Evolutionary conservation across 2,113 vertebrate genomes (phyloP).

Genomic region (Cebus imitator): DNA sequence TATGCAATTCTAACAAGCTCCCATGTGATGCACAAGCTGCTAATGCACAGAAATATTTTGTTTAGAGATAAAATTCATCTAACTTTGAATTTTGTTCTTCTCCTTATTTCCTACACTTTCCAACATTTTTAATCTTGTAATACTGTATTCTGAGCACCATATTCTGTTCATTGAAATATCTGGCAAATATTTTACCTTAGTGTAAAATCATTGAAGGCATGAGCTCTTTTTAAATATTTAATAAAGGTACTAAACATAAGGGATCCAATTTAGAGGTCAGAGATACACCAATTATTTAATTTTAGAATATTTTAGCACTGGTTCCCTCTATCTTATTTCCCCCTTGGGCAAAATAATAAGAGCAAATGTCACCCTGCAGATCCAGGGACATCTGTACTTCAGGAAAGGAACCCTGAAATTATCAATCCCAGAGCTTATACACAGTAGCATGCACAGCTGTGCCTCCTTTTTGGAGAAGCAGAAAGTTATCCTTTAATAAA

Average conservation of each 20-base stretch:
- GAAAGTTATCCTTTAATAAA: not conserved
- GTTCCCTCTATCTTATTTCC: not conserved
- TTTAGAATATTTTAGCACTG: not conserved
- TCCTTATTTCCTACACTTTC: not conserved
- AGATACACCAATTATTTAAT: not conserved
- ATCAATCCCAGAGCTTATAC: not conserved
- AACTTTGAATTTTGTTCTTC: not conserved
- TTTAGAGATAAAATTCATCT: not conserved
- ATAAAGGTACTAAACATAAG: not conserved
- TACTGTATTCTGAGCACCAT: not conserved
- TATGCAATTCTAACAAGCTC: not conserved
- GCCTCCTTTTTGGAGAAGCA: not conserved
- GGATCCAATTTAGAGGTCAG: not conserved
- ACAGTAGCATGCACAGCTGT: not conserved
- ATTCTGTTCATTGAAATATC: not conserved
- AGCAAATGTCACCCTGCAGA: not conserved
- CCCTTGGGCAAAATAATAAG: not conserved
- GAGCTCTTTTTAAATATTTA: not conserved
- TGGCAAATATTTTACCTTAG: not conserved
- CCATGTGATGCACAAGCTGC: not conserved
- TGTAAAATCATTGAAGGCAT: not conserved
- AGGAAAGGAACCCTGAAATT: not conserved
- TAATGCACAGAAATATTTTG: not conserved
- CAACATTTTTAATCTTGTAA: not conserved
- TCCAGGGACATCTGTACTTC: too few species aligned